Percentiles rank a stretch among this genome's conserved stretches.
phyloP scores from a whole-genome alignment of 2,113 vertebrate species.

The Varanus komodoensis region DNA sequence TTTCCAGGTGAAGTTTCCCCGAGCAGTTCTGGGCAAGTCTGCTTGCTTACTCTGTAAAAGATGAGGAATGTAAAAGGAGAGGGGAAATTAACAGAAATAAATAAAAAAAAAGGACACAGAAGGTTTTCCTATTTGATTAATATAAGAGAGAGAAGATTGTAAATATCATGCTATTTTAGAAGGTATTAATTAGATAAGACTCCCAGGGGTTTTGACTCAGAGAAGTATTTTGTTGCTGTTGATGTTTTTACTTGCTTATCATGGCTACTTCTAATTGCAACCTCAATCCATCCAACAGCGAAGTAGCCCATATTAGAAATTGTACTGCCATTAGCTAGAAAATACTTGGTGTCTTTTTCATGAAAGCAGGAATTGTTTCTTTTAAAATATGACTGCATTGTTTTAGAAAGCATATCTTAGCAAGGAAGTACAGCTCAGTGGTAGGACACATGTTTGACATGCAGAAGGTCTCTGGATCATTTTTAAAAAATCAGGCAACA shows the following conservation, averaged over 20 bases:
- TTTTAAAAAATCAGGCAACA: too few species aligned
- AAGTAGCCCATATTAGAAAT: conserved; percentile 32
- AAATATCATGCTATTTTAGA: conserved; percentile 49
- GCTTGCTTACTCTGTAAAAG: conserved; percentile 45
- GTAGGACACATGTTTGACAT: too few species aligned
- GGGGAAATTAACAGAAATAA: conserved; percentile 56
- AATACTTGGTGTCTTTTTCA: conserved; percentile 21
- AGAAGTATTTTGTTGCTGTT: background rate
- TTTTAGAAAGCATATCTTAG: background rate
- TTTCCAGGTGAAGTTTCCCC: conserved; percentile 75
- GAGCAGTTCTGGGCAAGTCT: conserved; percentile 44
- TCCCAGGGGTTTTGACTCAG: background rate
- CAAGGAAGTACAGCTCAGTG: background rate
- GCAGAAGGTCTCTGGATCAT: too few species aligned
- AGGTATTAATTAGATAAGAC: conserved; percentile 59
- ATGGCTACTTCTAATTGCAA: conserved; percentile 50
- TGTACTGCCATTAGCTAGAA: conserved; percentile 22
- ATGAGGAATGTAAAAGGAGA: conserved; percentile 23
- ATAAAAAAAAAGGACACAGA: conserved; percentile 45
- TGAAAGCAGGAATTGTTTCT: background rate
- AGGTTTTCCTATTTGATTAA: conserved; percentile 45
- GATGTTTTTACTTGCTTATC: background rate
- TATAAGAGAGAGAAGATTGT: conserved; percentile 42
- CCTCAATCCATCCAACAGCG: conserved; percentile 47
- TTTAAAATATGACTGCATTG: background rate